A percentile compares a stretch with the other conserved stretches of the same genome.
Evolutionary conservation across 2,888 invertebrate genomes (phyloP).

Genomic region (Petrolisthes manimaculis): DNA sequence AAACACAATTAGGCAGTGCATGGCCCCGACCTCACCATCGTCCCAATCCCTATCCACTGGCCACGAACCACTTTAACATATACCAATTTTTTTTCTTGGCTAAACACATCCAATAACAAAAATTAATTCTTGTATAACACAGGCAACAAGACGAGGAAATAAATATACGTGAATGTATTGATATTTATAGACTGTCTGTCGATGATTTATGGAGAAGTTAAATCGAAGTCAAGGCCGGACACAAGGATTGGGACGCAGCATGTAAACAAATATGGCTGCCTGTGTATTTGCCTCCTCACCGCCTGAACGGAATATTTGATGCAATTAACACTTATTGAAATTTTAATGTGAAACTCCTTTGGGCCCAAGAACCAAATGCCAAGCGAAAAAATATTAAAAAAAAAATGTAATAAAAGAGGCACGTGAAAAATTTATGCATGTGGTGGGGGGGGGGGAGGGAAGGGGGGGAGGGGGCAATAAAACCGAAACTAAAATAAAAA

Average conservation of each 20-base stretch:
- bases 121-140: too few relatives aligned
- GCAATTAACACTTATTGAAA: constrained; percentile 51
- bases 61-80: background rate
- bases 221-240: constrained; percentile 7
- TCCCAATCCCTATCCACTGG: background rate
- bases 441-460: background rate
- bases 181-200: too few relatives aligned
- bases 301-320: constrained; percentile 35
- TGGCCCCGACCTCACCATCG: background rate
- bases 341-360: constrained; percentile 30
- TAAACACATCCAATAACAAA: background rate
- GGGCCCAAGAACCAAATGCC: constrained; percentile 1
- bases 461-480: background rate
- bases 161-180: too few relatives aligned
- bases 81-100: background rate
- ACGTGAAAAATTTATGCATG: background rate
- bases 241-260: background rate
- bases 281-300: constrained; percentile 12
- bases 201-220: background rate
- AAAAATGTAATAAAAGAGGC: background rate
- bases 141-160: too few relatives aligned
- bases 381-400: constrained; percentile 3
- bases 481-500: too few relatives aligned
- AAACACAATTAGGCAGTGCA: constrained; percentile 18
- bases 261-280: constrained; percentile 18